phyloP scores from a whole-genome alignment of 1,140 invertebrate genomes.

The Microplitis mediator region DNA sequence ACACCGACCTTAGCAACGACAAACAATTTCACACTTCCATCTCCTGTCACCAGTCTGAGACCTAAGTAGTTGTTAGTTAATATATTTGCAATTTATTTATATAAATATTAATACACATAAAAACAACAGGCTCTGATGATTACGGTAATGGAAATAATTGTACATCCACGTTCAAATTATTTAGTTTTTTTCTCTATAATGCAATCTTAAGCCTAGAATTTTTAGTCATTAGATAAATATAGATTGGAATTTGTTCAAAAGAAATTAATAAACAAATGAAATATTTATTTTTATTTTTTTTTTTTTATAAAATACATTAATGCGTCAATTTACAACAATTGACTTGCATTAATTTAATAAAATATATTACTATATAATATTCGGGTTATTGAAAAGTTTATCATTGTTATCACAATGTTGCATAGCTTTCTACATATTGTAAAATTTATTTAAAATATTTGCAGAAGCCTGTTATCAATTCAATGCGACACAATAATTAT shows the following conservation, averaged over 20 bases:
- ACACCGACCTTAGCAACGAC: slow-evolving; percentile 42
- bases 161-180: not conserved
- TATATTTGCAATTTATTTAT: slow-evolving; percentile 1
- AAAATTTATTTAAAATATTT: not conserved
- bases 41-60: slow-evolving; percentile 45
- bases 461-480: not conserved
- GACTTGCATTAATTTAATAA: not conserved
- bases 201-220: slow-evolving; percentile 43
- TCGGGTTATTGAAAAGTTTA: slow-evolving; percentile 5
- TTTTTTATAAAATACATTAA: not conserved
- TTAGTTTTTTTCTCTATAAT: slow-evolving; percentile 32
- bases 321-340: not conserved
- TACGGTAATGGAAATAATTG: not conserved
- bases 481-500: not conserved
- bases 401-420: slow-evolving; percentile 9
- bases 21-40: slow-evolving; percentile 47
- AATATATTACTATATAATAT: slow-evolving; percentile 11
- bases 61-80: slow-evolving; percentile 50
- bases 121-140: slow-evolving; percentile 20
- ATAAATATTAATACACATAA: slow-evolving; percentile 25
- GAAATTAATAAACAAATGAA: not conserved
- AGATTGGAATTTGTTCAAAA: not conserved
- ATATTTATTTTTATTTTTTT: not conserved
- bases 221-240: slow-evolving; percentile 3
- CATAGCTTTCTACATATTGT: not conserved